These are phyloP conservation scores for Ochropacha duplaris DNA, from an alignment of 2,888 invertebrate genomes.

Conservation along the genomic window DNA sequence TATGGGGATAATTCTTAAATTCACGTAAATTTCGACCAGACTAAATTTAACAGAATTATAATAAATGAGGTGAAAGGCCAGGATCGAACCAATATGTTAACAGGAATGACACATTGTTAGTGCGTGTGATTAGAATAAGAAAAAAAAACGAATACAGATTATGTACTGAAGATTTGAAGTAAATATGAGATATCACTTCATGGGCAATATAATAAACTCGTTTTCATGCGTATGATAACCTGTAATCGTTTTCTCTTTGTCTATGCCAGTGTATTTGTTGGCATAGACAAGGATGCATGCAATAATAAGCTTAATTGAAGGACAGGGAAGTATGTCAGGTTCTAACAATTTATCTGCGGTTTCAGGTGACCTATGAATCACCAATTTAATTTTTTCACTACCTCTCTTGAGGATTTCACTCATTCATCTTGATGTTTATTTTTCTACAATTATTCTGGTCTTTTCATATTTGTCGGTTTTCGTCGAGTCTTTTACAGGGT, in stretches of 20 bases:
- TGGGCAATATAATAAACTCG: too few species aligned
- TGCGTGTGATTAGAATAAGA: slow-evolving; percentile 64
- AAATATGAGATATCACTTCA: too few species aligned
- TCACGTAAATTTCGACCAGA: too few species aligned
- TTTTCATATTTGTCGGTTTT: slow-evolving; percentile 29
- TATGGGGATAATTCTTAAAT: not conserved
- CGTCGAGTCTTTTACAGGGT: slow-evolving; percentile 46
- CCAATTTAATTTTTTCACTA: slow-evolving; percentile 29
- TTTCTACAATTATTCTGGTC: slow-evolving; percentile 30
- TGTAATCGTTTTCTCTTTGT: slow-evolving; percentile 44
- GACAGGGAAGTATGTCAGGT: slow-evolving; percentile 72
- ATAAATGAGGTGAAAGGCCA: not conserved
- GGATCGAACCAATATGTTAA: slow-evolving; percentile 39
- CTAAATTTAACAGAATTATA: not conserved
- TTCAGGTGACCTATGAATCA: slow-evolving; percentile 30
- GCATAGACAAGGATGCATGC: slow-evolving; percentile 65
- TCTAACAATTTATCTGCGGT: slow-evolving; percentile 23
- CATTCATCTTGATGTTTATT: slow-evolving; percentile 21
- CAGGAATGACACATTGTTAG: slow-evolving; percentile 74
- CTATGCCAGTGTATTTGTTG: slow-evolving; percentile 38
- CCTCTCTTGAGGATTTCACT: slow-evolving; percentile 37
- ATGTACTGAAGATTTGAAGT: too few species aligned
- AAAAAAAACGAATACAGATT: slow-evolving; percentile 36
- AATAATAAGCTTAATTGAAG: slow-evolving; percentile 69
- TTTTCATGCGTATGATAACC: slow-evolving; percentile 15